Evolutionary conservation across 2,888 invertebrate genomes (phyloP).

Genomic region (Hipparchia sbordonii): DNA sequence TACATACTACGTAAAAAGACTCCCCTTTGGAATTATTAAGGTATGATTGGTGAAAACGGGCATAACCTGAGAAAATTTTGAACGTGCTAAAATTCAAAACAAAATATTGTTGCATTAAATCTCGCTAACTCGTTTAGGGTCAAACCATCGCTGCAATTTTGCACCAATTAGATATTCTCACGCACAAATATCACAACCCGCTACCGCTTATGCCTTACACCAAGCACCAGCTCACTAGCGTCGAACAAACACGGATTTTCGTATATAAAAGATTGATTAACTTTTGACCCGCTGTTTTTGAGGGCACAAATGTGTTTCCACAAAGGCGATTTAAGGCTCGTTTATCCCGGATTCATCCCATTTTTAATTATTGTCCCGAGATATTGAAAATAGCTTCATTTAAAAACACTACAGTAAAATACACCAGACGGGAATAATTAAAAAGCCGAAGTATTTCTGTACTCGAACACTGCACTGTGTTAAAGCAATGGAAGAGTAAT

Average conservation of each 20-base stretch:
- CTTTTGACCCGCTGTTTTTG: slow-evolving; percentile 39
- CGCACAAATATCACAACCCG: background rate
- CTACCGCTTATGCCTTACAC: slow-evolving; percentile 17
- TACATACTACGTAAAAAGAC: no score
- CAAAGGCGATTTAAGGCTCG: slow-evolving; percentile 33
- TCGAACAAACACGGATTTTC: slow-evolving; percentile 41
- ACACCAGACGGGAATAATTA: background rate
- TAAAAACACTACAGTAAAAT: background rate
- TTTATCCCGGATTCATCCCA: slow-evolving; percentile 23
- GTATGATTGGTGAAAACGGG: no score
- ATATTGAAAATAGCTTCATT: slow-evolving; percentile 29
- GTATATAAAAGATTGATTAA: slow-evolving; percentile 46
- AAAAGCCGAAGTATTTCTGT: background rate
- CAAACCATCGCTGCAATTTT: no score
- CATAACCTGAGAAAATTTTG: no score
- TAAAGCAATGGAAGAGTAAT: no score
- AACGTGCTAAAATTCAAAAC: no score
- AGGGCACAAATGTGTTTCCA: slow-evolving; percentile 36
- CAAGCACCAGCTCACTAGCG: slow-evolving; percentile 19
- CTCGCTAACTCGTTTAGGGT: no score
- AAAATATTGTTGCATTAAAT: no score
- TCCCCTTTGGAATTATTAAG: no score
- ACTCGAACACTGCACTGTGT: no score
- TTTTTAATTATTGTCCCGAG: slow-evolving; percentile 35
- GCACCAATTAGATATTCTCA: no score